These are phyloP conservation scores for Dermolepida albohirtum DNA, from an alignment of 2,888 invertebrate genomes.

Conservation along the genomic window DNA sequence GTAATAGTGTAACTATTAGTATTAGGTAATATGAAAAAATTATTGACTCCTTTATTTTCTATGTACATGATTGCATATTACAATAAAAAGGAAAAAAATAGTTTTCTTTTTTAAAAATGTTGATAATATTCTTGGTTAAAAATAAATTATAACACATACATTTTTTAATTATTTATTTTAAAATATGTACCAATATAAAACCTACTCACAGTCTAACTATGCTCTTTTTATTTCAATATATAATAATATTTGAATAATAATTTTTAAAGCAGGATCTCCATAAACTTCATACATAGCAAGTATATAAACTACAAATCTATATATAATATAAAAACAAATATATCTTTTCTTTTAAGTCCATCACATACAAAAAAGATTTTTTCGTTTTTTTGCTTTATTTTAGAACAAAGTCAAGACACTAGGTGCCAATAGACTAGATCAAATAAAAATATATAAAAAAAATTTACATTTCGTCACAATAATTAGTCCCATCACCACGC, in stretches of 20 bases:
- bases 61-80: too few relatives aligned
- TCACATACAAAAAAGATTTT: constrained; percentile 37
- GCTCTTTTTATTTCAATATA: too few relatives aligned
- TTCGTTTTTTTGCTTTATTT: constrained; percentile 7
- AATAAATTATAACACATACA: background rate
- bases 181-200: too few relatives aligned
- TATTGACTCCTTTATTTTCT: too few relatives aligned
- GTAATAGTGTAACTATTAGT: too few relatives aligned
- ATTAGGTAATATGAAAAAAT: too few relatives aligned
- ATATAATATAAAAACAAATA: constrained; percentile 31
- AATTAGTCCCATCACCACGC: constrained; percentile 37
- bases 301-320: constrained; percentile 15
- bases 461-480: constrained; percentile 37
- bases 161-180: too few relatives aligned
- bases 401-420: constrained; percentile 41
- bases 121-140: too few relatives aligned
- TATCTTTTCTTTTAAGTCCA: constrained; percentile 32
- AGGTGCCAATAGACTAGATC: constrained; percentile 42
- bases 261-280: background rate
- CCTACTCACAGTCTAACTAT: too few relatives aligned
- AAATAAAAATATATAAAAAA: constrained; percentile 33
- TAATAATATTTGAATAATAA: too few relatives aligned
- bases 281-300: constrained; percentile 7
- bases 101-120: too few relatives aligned
- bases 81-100: too few relatives aligned